A percentile compares a stretch with the other conserved stretches of the same genome.
These are phyloP conservation scores for Diarsia dahlii DNA, from an alignment of 2,888 invertebrate species.

Conservation along the genomic window DNA sequence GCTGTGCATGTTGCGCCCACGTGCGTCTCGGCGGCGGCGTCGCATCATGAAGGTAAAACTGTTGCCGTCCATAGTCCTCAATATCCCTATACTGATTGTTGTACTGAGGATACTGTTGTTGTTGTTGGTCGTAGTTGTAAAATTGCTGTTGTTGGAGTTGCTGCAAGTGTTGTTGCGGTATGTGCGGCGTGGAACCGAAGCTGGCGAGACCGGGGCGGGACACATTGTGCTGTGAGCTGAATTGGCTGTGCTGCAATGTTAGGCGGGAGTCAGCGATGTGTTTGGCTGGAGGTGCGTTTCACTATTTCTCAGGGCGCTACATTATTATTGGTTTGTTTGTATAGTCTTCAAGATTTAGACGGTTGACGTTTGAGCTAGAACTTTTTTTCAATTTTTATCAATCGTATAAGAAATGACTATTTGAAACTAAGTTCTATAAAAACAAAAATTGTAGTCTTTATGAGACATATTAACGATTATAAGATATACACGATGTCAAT, in stretches of 20 bases:
- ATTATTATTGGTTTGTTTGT: background rate
- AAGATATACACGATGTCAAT: no score
- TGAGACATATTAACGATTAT: no score
- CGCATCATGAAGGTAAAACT: conserved; percentile 94
- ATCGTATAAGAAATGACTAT: background rate
- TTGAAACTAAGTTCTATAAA: background rate
- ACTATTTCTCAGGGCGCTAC: conserved; percentile 30
- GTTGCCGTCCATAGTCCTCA: conserved; percentile 83
- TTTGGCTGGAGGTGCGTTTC: conserved; percentile 61
- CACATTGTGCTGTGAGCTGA: conserved; percentile 90
- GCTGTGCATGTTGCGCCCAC: conserved; percentile 91
- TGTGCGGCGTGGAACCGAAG: conserved; percentile 89
- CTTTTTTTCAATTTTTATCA: no score
- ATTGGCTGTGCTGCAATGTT: conserved; percentile 88
- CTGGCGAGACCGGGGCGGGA: conserved; percentile 79
- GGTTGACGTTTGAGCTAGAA: no score
- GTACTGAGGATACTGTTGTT: conserved; percentile 42
- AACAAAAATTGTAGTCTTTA: background rate
- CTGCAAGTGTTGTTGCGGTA: conserved; percentile 78
- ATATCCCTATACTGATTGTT: conserved; percentile 79
- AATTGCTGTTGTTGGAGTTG: conserved; percentile 68
- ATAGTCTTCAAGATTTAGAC: background rate
- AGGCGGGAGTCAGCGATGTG: conserved; percentile 67
- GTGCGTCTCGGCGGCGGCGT: conserved; percentile 91
- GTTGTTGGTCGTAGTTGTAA: conserved; percentile 72